Evolutionary conservation across 2,888 invertebrate species (phyloP).

Genomic region (Trissolcus brochymenae): DNA sequence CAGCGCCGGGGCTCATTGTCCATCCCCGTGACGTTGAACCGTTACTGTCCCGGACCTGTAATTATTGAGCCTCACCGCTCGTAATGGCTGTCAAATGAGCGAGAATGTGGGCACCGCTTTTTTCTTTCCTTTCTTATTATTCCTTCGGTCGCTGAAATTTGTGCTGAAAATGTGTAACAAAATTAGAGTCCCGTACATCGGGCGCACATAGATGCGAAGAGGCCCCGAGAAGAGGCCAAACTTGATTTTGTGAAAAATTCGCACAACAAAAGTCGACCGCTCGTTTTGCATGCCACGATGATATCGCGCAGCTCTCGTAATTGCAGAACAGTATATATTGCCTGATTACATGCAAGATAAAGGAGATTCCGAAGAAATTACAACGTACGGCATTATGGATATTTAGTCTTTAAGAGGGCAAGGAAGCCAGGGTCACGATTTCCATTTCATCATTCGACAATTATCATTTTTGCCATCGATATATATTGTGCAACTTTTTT

Average conservation of each 20-base stretch:
- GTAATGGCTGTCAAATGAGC: slow-evolving; percentile 44
- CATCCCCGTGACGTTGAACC: slow-evolving; percentile 30
- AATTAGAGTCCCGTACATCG: no score
- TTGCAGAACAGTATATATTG: slow-evolving; percentile 57
- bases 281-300: slow-evolving; percentile 53
- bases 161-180: no score
- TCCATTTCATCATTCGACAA: slow-evolving; percentile 51
- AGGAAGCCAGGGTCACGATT: slow-evolving; percentile 50
- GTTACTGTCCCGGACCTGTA: slow-evolving; percentile 51
- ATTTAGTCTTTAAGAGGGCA: slow-evolving; percentile 50
- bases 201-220: no score
- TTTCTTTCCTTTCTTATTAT: neutral
- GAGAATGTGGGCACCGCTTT: slow-evolving; percentile 26
- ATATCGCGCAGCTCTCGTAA: slow-evolving; percentile 53
- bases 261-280: slow-evolving; percentile 35
- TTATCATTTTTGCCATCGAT: slow-evolving; percentile 51
- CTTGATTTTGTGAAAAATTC: slow-evolving; percentile 22
- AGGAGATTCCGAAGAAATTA: slow-evolving; percentile 57
- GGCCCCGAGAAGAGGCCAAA: slow-evolving; percentile 16
- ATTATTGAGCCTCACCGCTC: slow-evolving; percentile 45
- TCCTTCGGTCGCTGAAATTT: neutral
- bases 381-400: slow-evolving; percentile 51
- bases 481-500: slow-evolving; percentile 8
- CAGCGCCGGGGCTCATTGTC: slow-evolving; percentile 35
- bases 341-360: slow-evolving; percentile 56